Base-by-base conservation (phyloP, 2,797 vertebrate species). In the Petrocephalus sullivani region DNA sequence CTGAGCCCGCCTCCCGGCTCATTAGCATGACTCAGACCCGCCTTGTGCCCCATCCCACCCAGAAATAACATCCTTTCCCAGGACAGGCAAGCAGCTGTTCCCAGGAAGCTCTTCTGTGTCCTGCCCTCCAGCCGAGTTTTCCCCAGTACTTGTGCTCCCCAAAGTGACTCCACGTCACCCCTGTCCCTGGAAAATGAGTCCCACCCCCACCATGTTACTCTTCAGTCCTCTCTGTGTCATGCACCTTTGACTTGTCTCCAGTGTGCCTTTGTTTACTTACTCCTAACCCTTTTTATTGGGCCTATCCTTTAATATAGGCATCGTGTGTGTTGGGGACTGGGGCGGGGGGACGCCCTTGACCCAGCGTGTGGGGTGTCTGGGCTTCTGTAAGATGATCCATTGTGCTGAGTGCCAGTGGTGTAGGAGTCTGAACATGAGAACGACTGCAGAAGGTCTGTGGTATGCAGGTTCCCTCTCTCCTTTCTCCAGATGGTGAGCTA, bases 401-500 rank as follows among this genome's bases (percentile, higher is more conserved):
- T 37, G 75, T 28, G 23, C 54, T 87, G 53, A 87, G 86, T 46
- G 88, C 85, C 75, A 53, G 28, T 58, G 86, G 85, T 64, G 85
- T 9, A 23, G 12, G 53, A 49, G 49, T 56, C 67, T 87, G 41
- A 87, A 64, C 58, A 57, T 28, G 87, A 82, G 54, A 41, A 57
- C 60, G 19, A 67, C 10, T 67, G 28, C 28, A 57, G 84, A 41
- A 75, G 71, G 71, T 75, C 71, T 75, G 4, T 41, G 14, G 6
- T 57, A 60, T 87, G 23, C 49, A 53, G 10, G 46, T 37, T 88
- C 81, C 67, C 64, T 81, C 51, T 71, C 10, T 88, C 54, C 58
- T 84, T 41, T 89, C 54, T 92, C 87, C 96, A 99, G 98, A 99
- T 90, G 98, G 98, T 90, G 98, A 99, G 92, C 97, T 99, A 89